phyloP scores from a whole-genome alignment of 2,113 vertebrate genomes.

The Melanocharis versteri region DNA sequence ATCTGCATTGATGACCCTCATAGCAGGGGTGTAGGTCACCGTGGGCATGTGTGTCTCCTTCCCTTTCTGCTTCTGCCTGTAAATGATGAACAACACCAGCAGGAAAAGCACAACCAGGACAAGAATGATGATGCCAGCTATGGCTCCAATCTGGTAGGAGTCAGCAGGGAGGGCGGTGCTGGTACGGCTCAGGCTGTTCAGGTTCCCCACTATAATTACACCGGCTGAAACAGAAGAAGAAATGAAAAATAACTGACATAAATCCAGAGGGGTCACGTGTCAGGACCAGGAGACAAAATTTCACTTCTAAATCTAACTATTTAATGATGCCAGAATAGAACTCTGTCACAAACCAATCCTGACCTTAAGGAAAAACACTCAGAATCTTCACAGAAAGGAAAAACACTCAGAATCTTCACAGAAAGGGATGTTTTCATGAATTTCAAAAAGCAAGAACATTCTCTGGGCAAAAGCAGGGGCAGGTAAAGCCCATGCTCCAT shows the following conservation, averaged over 20 bases:
- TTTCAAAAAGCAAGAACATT: not conserved
- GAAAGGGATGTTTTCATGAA: not conserved
- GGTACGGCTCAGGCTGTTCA: conserved; percentile 88
- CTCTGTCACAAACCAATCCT: not conserved
- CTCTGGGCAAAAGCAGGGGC: not conserved
- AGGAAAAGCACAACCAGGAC: conserved; percentile 89
- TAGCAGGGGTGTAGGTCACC: conserved; percentile 89
- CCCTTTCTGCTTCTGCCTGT: conserved; percentile 90
- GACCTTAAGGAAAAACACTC: not conserved
- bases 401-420: not conserved
- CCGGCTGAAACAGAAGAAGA: conserved; percentile 75
- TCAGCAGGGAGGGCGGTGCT: conserved; percentile 88
- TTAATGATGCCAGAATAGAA: not conserved
- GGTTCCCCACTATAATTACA: conserved; percentile 86
- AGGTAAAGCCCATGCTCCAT: not conserved
- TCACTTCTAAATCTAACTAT: not conserved
- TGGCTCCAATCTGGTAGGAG: conserved; percentile 92
- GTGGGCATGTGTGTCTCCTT: conserved; percentile 89
- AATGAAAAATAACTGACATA: not conserved
- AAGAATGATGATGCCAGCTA: conserved; percentile 88
- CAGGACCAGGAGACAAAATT: not conserved
- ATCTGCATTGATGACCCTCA: conserved; percentile 84
- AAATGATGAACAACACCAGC: conserved; percentile 88
- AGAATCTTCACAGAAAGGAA: not conserved
- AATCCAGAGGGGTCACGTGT: not conserved